Evolutionary conservation across 2,888 invertebrate genomes (phyloP).

Genomic region (Dicycla oo): DNA sequence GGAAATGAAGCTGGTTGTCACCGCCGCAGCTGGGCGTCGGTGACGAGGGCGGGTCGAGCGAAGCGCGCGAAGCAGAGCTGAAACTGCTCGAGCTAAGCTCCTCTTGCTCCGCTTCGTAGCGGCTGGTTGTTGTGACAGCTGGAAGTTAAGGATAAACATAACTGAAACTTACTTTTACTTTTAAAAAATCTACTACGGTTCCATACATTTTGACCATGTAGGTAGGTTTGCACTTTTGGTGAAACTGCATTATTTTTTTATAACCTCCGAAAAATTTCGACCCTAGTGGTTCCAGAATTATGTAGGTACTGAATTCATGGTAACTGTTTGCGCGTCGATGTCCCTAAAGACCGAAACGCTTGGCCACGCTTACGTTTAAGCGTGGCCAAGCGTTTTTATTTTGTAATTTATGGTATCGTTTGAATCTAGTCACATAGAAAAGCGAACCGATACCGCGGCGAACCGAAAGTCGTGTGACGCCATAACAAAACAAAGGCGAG

Average conservation of each 20-base stretch:
- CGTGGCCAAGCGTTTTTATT: too few species aligned
- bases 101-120: constrained; percentile 93
- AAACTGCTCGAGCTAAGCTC: constrained; percentile 96
- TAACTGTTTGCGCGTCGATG: neutral
- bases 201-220: neutral
- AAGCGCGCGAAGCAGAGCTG: constrained; percentile 95
- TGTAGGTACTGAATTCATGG: too few species aligned
- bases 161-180: neutral
- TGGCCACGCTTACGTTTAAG: too few species aligned
- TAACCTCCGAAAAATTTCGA: neutral
- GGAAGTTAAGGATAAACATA: constrained; percentile 59
- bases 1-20: constrained; percentile 94
- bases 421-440: too few species aligned
- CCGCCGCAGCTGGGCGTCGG: constrained; percentile 94
- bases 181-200: neutral
- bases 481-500: too few species aligned
- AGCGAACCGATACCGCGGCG: too few species aligned
- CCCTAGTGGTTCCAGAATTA: neutral
- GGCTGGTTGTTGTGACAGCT: constrained; percentile 84
- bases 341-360: too few species aligned
- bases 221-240: neutral
- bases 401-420: too few species aligned
- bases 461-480: too few species aligned
- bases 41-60: constrained; percentile 92
- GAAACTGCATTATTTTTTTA: neutral